Evolutionary conservation across 2,888 invertebrate species (phyloP).

Genomic region (Cyaniris semiargus): DNA sequence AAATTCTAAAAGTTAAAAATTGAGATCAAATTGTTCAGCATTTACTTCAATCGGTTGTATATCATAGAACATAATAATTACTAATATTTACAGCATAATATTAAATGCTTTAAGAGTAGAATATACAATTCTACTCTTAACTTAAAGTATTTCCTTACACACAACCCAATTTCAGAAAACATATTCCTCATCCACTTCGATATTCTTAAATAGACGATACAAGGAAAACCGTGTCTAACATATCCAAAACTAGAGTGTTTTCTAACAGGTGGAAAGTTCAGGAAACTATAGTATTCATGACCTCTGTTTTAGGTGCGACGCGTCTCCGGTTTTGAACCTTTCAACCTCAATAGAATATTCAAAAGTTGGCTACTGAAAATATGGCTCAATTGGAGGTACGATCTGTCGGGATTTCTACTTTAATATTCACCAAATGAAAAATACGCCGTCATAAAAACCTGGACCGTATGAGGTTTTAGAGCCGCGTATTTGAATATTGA

Average conservation of each 20-base stretch:
- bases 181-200: background rate
- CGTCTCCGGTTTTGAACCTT: constrained; percentile 48
- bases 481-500: constrained; percentile 72
- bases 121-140: too few species aligned
- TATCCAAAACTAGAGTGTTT: background rate
- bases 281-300: constrained; percentile 17
- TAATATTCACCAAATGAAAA: constrained; percentile 75
- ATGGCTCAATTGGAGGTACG: constrained; percentile 68
- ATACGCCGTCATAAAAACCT: constrained; percentile 70
- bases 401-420: constrained; percentile 65
- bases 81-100: too few species aligned
- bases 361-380: constrained; percentile 68
- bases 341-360: constrained; percentile 73
- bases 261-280: constrained; percentile 1
- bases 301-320: constrained; percentile 17
- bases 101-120: too few species aligned
- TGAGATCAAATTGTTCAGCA: too few species aligned
- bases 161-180: background rate
- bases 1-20: too few species aligned
- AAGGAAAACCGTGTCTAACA: background rate
- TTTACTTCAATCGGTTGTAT: too few species aligned
- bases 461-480: constrained; percentile 71
- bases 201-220: background rate
- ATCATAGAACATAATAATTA: too few species aligned
- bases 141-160: too few species aligned